Evolutionary conservation across 1,140 invertebrate species (phyloP).

Genomic region (Zaprionus gabonicus): DNA sequence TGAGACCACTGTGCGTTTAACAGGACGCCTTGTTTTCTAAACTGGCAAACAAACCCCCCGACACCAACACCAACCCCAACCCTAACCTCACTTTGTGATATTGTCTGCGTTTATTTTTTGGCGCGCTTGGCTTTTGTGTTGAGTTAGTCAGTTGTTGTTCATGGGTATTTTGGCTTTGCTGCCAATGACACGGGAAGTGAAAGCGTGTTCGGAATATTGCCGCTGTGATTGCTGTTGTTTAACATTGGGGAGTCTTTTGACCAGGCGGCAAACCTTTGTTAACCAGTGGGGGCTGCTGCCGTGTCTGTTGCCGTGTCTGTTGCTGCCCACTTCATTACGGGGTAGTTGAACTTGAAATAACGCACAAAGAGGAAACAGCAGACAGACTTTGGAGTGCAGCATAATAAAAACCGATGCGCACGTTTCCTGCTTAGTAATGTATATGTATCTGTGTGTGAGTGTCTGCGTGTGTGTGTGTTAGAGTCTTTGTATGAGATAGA

Average conservation of each 20-base stretch:
- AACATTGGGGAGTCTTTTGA: constrained; percentile 59
- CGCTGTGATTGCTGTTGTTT: constrained; percentile 30
- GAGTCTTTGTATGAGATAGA: constrained; percentile 16
- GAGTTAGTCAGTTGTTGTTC: constrained; percentile 20
- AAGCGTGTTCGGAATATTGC: constrained; percentile 64
- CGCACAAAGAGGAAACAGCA: constrained; percentile 68
- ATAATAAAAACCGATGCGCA: constrained; percentile 66
- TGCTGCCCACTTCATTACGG: constrained; percentile 16
- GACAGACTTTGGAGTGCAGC: constrained; percentile 64
- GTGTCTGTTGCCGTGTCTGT: not conserved
- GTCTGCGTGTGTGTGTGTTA: not conserved
- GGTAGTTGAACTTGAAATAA: constrained; percentile 64
- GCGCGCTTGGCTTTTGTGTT: constrained; percentile 56
- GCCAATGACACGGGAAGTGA: constrained; percentile 80
- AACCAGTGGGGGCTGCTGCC: constrained; percentile 35
- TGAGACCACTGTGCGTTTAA: constrained; percentile 28
- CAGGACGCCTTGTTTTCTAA: constrained; percentile 18
- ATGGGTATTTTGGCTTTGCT: constrained; percentile 48
- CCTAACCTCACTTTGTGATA: not conserved
- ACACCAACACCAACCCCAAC: too few relatives aligned
- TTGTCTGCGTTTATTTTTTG: constrained; percentile 55
- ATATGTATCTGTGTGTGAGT: constrained; percentile 5
- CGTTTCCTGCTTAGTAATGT: constrained; percentile 67
- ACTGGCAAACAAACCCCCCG: not conserved
- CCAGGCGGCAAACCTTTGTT: constrained; percentile 70